A percentile compares a stretch with the other conserved stretches of the same genome.
Conservation (phyloP, 2,888 invertebrate genomes). For the Bursaphelenchus okinawaensis region DNA sequence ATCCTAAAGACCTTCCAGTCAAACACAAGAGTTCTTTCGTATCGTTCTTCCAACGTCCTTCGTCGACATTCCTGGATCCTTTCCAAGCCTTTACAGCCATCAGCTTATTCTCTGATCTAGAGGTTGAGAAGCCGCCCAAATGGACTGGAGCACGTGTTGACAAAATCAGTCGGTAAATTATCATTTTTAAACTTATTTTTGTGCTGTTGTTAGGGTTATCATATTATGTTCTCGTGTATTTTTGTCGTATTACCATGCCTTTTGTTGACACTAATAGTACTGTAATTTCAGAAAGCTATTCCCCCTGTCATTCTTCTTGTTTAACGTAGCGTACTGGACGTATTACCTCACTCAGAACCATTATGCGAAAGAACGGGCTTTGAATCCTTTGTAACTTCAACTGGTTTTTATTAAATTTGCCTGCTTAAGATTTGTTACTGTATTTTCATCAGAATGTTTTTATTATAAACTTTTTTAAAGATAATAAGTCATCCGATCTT, state of each 20-base stretch:
- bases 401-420: too few species aligned
- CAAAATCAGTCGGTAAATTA: slow-evolving; percentile 34
- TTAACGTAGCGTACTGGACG: slow-evolving; percentile 50
- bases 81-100: slow-evolving; percentile 29
- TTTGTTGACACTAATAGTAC: slow-evolving; percentile 11
- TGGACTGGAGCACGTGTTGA: slow-evolving; percentile 52
- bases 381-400: slow-evolving; percentile 24
- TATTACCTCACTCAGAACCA: slow-evolving; percentile 47
- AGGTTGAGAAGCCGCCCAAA: slow-evolving; percentile 33
- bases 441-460: too few species aligned
- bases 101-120: slow-evolving; percentile 15
- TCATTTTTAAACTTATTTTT: background rate
- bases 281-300: slow-evolving; percentile 43
- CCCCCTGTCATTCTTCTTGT: slow-evolving; percentile 40
- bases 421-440: too few species aligned
- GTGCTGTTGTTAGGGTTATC: background rate
- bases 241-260: too few species aligned
- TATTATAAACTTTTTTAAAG: too few species aligned
- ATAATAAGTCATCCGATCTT: too few species aligned
- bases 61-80: slow-evolving; percentile 17
- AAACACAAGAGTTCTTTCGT: background rate
- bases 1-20: background rate
- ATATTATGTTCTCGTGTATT: too few species aligned
- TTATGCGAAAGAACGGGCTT: slow-evolving; percentile 39
- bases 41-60: background rate